Evolutionary conservation across 2,113 vertebrate species (phyloP), one percentile per base, ranked within the genome.

Genomic region (Phocoena sinus): DNA sequence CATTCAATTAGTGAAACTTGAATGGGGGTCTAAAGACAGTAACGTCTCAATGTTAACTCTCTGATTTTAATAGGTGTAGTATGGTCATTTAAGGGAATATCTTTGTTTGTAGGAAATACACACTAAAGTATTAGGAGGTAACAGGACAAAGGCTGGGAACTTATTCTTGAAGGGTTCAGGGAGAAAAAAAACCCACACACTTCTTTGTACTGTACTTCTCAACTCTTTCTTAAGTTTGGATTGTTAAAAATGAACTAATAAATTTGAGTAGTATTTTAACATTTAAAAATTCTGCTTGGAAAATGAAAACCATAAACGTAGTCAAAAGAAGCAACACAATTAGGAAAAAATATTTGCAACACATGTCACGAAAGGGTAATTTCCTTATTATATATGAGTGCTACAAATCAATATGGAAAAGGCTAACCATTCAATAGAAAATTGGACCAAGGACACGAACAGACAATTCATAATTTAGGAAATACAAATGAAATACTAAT

Each of bases 401-500:
- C 79, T 68, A 92, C 23, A 95, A 71, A 60, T 93, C 33, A 89
- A 26, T 38, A 63, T 31, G 31, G 56, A 88, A 92, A 94, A 95
- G 31, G 60, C 13, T 15, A 71, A 89, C 23, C 89, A 93, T 91
- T 86, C 11, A 94, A 91, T 2, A 88, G 60, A 92, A 79, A 85
- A 80, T 26, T 85, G 50, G 26, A 41, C 9, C 68, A 92, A 95
- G 67, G n/a, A 95, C 17, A 81, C 17, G 18, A 62, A 50, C 9
- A 90, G 23, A 56, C 17, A 95, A 41, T 71, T 93, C 38, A 77
- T 41, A 87, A 95, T 62, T 85, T 89, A 88, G 50, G 36, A 91
- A 95, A 71, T 70, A 83, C 26, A 96, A 85, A 90, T 89, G 65
- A 85, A 93, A 90, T 62, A n/a, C 50, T 87, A 83, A 91, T 5